Conservation (phyloP, 2,113 vertebrate species). For the Apaloderma vittatum region DNA sequence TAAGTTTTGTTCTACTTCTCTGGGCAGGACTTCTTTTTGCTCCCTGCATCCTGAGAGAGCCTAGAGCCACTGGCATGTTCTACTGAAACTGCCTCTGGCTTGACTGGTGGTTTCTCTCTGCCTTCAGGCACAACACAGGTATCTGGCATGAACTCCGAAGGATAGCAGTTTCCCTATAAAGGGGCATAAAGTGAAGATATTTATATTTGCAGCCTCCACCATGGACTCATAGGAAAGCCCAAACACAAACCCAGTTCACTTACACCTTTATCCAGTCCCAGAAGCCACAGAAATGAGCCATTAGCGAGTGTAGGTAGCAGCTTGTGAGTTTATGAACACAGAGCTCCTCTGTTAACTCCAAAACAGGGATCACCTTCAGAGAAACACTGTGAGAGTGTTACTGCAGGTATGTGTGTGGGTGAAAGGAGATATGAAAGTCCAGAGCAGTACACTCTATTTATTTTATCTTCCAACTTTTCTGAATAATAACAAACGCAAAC, state of each 20-base stretch:
- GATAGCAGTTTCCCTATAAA: not conserved
- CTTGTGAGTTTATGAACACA: not conserved
- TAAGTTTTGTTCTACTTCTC: not conserved
- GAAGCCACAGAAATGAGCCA: not conserved
- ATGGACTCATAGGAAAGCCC: not conserved
- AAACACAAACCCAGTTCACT: not conserved
- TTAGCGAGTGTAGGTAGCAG: not conserved
- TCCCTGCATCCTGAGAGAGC: not conserved
- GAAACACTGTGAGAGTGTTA: rapidly evolving
- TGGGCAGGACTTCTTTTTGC: not conserved
- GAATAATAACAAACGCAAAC: slow-evolving; percentile 6
- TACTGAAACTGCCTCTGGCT: slow-evolving; percentile 29
- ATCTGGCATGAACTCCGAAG: not conserved
- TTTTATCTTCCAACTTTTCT: not conserved
- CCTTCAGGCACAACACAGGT: slow-evolving; percentile 8
- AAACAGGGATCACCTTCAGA: not conserved
- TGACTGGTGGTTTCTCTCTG: not conserved
- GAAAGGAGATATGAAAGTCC: not conserved
- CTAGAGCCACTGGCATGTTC: not conserved
- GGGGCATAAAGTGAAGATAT: not conserved
- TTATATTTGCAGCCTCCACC: not conserved
- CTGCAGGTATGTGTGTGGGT: not conserved
- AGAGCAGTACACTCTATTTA: not conserved
- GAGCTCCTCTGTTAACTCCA: not conserved
- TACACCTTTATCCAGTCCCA: not conserved